Percentiles rank a stretch among this genome's conserved stretches.
These are phyloP conservation scores for Stictonetta naevosa DNA, from an alignment of 2,113 vertebrate genomes.

Conservation along the genomic window DNA sequence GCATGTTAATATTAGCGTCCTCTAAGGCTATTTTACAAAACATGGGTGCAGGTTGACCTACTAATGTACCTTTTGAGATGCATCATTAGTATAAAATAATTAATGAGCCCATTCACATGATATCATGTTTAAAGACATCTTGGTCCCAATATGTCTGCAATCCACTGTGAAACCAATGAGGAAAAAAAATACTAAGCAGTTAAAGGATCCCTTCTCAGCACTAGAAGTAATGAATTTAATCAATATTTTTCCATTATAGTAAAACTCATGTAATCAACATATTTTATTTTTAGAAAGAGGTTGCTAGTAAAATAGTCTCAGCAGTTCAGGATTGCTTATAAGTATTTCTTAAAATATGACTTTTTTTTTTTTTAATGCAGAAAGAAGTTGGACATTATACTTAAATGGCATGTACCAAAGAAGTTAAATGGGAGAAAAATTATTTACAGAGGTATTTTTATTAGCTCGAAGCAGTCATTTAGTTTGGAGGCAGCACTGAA, in stretches of 20 bases:
- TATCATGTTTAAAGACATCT: background rate
- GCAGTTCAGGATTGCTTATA: background rate
- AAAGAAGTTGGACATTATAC: conserved; percentile 8
- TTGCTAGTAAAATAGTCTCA: conserved; percentile 8
- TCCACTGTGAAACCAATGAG: background rate
- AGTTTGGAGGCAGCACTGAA: background rate
- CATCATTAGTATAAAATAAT: background rate
- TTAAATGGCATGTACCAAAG: background rate
- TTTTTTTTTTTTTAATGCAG: background rate
- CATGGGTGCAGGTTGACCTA: background rate
- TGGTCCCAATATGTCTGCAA: background rate
- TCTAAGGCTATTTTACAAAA: background rate
- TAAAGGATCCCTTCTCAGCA: background rate
- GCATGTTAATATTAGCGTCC: background rate
- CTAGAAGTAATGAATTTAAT: background rate
- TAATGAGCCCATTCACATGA: background rate
- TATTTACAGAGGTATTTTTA: background rate
- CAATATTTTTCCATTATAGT: conserved; percentile 11
- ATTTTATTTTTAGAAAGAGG: conserved; percentile 19
- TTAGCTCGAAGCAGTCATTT: background rate
- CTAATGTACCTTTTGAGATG: background rate
- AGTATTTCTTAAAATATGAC: background rate
- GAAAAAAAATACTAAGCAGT: background rate
- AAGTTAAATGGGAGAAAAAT: conserved; percentile 8
- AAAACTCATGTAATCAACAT: conserved; percentile 4